Base-by-base conservation (phyloP, 30 jellyfish, hydroid and myxozoan genomes). In the Chrysaora quinquecirrha region DNA sequence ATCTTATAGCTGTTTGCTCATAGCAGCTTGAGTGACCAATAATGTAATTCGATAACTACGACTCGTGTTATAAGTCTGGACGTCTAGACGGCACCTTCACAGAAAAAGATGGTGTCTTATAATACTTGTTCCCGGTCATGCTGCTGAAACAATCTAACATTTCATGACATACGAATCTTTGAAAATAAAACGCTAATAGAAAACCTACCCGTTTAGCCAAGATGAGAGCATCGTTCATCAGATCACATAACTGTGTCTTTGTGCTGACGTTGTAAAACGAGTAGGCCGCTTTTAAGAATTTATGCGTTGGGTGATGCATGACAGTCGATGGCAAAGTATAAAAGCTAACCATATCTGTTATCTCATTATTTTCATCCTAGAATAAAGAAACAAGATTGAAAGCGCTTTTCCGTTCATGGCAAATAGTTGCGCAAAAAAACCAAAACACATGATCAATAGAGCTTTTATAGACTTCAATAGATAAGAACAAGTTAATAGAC, bases 201-300 rank as follows among this genome's bases (percentile, higher is more conserved):
- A 1, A 1, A 48, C 88, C 35, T 73, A 95, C 99, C 88, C 62
- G 73, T 86, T 86, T 95, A 24, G 99, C 99, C 33, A 89, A 52
- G 50, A 95, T 82, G 29, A 95, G 75, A n/a, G 98, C 97, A 47
- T 95, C 99, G 61, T 66, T 85, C 95, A 95, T 85, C 30, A 95
- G 95, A 32, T 86, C 93, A 21, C 31, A 58, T 61, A 84, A 67
- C 30, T 91, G 83, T 56, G 88, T 79, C 64, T 35, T 81, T 1
- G 97, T 85, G 72, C 93, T 86, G 54, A 90, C 99, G 60, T 95
- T 89, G 96, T 95, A 95, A 65, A 89, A 89, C 14, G 97, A 86
- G 79, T 89, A 89, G 4, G 99, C 99, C 21, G 97, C 98, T 78
- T 95, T 95, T 34, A 95, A 73, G 30, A 93, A 21, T 24, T 76